Evolutionary conservation across 2,888 invertebrate genomes (phyloP), one percentile per base, ranked within the genome.

Genomic region (Ditylenchus weischeri): DNA sequence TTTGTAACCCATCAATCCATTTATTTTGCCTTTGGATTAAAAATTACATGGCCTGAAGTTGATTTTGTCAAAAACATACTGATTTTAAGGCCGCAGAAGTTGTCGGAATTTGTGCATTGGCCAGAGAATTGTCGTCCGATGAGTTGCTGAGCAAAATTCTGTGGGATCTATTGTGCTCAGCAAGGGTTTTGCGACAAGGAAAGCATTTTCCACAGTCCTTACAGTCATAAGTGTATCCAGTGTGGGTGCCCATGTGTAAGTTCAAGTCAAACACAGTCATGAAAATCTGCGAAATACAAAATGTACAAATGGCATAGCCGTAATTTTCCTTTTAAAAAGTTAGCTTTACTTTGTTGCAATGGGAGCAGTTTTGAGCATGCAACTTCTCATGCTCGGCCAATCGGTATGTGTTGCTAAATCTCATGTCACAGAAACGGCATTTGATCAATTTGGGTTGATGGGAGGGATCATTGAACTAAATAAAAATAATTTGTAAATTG

Each of bases 191-290:
- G 11, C 77, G 62, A 57, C 62, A 69, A 2, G 69, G 67, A 62
- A 78, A 76, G 57, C 76, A 75, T 36, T 64, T 62, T 11, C 75
- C 75, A 47, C 75, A 75, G 58, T 76, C 75, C 47, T 72, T 72
- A 64, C 75, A 75, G 19, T 71, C 77, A 57, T 71, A 76, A 15
- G 75, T 66, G 58, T 64, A 71, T 21, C 72, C 77, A 19, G 68
- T 68, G 63, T 75, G 75, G 13, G 69, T 69, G 54, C 75, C 75
- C 67, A 77, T 69, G 61, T 75, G 75, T 19, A 78, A 50, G 60
- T 75, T 75, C 38, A 75, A 57, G 48, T 75, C 75, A 47, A 75
- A 75, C 13, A 48, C 57, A 15, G 75, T 78, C 65, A 65, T 68
- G 62, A 75, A 75, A 59, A 54, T 23, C 54, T 54, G 29, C n/a